Base-by-base conservation (phyloP, 2,113 vertebrate species). In the Myiopsitta monachus region DNA sequence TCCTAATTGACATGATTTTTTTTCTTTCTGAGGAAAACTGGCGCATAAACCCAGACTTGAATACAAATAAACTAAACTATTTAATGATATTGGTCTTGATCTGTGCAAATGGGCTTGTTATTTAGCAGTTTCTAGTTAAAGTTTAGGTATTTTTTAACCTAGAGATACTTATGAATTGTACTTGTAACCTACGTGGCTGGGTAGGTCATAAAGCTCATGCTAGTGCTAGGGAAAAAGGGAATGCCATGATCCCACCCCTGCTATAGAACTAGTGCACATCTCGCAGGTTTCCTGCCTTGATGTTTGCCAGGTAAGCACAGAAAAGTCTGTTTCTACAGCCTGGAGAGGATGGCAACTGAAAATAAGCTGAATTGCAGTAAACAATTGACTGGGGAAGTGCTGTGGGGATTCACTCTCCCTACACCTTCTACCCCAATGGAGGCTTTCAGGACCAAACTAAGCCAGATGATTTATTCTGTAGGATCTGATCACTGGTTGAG, bases 1-100 rank as follows among this genome's bases (percentile, higher is more conserved):
- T 7, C 4, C 1, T 49, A 49, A 4, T 6, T 3, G 27, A 64
- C 4, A 12, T 10, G 6, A 15, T 2, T 13, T 30, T 43, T 41
- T 81, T 74, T 66, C 2, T 1, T 1, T 46, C 4, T 77, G 11
- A 51, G 7, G 6, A n/a, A 51, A 36, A 51, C 57, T 46, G 7
- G 6, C 64, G 7, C 46, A 46, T 44, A 62, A 17, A 55, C n/a
- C 6, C 36, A 38, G 78, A 62, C 4, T 28, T 44, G 8, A 52
- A 52, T 44, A 28, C 5, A 83, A 49, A 54, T 33, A 24, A 72
- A 27, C 6, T 28, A 51, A 36, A 12, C 47, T 46, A 44, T 23
- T 86, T 76, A 33, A 44, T 41, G 1, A 14, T 44, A 46, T 52
- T 52, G 7, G 4, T 38, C 36, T 27, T 41, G 12, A 33, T 46